A percentile compares a stretch with the other conserved stretches of the same genome.
phyloP scores from a whole-genome alignment of 2,888 invertebrate species.

The Azorinus chamasolen region DNA sequence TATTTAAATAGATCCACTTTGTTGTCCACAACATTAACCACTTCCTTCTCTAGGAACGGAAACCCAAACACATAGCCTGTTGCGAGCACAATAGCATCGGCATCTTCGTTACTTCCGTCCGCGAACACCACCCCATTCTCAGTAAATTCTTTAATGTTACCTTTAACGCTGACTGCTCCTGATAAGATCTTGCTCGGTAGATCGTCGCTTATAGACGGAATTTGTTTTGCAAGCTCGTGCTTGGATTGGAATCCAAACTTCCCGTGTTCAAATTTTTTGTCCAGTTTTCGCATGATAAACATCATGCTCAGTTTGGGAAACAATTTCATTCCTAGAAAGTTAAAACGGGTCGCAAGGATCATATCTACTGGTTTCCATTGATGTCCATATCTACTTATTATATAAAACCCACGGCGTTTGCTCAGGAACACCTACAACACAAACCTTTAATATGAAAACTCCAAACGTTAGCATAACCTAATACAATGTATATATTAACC shows the following conservation, averaged over 20 bases:
- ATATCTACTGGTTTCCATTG: too few relatives aligned
- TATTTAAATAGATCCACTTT: slow-evolving; percentile 85
- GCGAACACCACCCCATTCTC: slow-evolving; percentile 79
- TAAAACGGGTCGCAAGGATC: slow-evolving; percentile 46
- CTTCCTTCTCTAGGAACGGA: slow-evolving; percentile 85
- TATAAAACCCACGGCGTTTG: too few relatives aligned
- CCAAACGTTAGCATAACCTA: too few relatives aligned
- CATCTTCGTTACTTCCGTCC: slow-evolving; percentile 79
- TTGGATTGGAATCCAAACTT: slow-evolving; percentile 85
- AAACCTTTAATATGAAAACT: too few relatives aligned
- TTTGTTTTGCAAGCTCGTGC: slow-evolving; percentile 73
- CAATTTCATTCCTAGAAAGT: slow-evolving; percentile 8
- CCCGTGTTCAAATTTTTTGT: slow-evolving; percentile 84
- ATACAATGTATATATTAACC: too few relatives aligned
- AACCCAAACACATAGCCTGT: slow-evolving; percentile 86
- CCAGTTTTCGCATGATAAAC: slow-evolving; percentile 56
- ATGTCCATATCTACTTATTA: too few relatives aligned
- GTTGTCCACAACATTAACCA: slow-evolving; percentile 76
- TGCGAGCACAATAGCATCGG: slow-evolving; percentile 85
- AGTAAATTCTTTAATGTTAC: slow-evolving; percentile 77
- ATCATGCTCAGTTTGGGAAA: slow-evolving; percentile 49
- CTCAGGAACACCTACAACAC: too few relatives aligned
- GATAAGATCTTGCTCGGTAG: slow-evolving; percentile 85
- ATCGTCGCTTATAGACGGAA: slow-evolving; percentile 86
- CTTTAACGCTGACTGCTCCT: slow-evolving; percentile 84